Base-by-base conservation (phyloP, 2,113 vertebrate species). In the Lampris megalopsis region DNA sequence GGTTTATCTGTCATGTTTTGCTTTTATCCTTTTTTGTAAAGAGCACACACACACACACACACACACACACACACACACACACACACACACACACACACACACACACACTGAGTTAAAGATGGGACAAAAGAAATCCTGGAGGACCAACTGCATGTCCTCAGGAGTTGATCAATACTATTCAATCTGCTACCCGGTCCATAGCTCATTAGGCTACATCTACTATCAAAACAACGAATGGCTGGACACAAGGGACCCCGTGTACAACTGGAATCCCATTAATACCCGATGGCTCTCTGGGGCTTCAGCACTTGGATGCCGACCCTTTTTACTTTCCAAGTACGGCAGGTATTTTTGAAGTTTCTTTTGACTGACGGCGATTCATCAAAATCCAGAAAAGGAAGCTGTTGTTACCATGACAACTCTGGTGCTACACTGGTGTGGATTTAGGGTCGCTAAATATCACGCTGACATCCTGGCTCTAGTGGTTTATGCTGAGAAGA, bases 81-180 rank as follows among this genome's bases (percentile, higher is more conserved):
- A 3, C 24, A 76, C 67, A 62, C 59, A 66, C 5, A 38, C 56
- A 58, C 24, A 37, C 24, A 37, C 56, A 58, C 49, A 47, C 68
- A 70, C 69, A 65, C 63, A 52, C 13, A 3, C 24, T 24, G 77
- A 7, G 56, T 3, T 6, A 10, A 43, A 42, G 24, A 38, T 10
- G 37, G 48, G 48, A 70, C 73, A 73, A 79, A 57, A 66, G 59
- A 73, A 64, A 53, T 75, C 75, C 70, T 68, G 47, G 36, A 68
- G 75, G 86, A 69, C 52, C 8, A 63, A 86, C 85, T 80, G 72
- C 69, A 77, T 50, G 71, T 88, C 85, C 89, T 10, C 50, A 63
- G 79, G 84, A 80, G 6, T 62, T 84, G 90, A 94, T 94, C 92
- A 73, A 93, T 93, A 91, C 65, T 64, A 82, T 92, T 91, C 90